Conservation (phyloP, 2,113 vertebrate species). For the Corapipo altera region DNA sequence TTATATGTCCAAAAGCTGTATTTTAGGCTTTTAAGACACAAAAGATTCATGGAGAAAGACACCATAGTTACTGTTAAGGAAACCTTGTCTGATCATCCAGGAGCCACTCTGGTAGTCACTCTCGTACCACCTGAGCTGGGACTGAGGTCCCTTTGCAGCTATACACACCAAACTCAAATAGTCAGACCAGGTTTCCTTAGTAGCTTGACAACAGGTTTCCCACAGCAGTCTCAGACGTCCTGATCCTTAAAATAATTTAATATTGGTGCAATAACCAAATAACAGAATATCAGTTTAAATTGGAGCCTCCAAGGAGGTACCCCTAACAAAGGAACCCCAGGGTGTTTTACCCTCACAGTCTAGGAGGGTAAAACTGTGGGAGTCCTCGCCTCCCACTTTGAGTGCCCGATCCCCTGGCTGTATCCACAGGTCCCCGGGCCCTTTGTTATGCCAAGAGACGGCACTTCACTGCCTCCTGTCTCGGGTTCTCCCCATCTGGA, state of each 20-base stretch:
- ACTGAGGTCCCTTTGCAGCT: accelerated
- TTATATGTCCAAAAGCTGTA: not conserved
- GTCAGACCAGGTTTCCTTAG: not conserved
- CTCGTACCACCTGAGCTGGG: accelerated
- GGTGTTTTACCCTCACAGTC: not conserved
- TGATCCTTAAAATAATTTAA: not conserved
- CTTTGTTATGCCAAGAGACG: not conserved
- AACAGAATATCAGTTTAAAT: not conserved
- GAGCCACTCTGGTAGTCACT: not conserved
- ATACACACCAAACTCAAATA: accelerated
- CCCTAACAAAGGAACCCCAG: accelerated
- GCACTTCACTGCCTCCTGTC: not conserved
- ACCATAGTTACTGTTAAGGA: not conserved
- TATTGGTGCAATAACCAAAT: not conserved
- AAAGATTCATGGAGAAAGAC: not conserved
- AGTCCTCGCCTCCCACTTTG: not conserved
- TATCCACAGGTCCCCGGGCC: accelerated
- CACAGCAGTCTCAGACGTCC: accelerated
- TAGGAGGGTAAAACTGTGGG: not conserved
- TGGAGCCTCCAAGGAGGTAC: not conserved
- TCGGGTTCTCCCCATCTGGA: accelerated
- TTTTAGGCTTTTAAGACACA: not conserved
- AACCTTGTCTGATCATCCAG: not conserved
- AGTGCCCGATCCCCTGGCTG: accelerated
- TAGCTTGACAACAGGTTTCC: accelerated